Conservation (phyloP, 2,888 invertebrate species). For the Trimorus sp. region DNA sequence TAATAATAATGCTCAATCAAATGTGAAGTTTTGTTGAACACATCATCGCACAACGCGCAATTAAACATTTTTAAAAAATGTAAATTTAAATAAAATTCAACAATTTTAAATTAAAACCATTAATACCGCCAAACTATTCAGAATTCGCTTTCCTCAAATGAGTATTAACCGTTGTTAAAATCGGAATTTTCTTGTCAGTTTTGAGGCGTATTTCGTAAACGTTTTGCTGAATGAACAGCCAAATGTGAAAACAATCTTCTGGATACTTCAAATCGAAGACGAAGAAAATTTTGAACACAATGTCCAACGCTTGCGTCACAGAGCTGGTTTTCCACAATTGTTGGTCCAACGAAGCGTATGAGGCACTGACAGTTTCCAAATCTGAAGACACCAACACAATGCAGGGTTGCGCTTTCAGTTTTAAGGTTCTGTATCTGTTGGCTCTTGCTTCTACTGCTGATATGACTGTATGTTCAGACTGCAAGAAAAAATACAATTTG, state of each 20-base stretch:
- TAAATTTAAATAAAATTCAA: no score
- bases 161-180: background rate
- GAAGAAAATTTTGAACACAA: conserved; percentile 13
- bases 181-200: conserved; percentile 7
- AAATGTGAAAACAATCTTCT: conserved; percentile 7
- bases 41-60: no score
- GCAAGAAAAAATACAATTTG: background rate
- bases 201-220: conserved; percentile 5
- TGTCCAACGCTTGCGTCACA: conserved; percentile 3
- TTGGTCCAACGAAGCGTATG: conserved; percentile 9
- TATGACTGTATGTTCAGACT: background rate
- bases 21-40: no score
- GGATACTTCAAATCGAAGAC: conserved; percentile 18
- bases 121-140: no score
- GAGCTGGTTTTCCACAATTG: background rate
- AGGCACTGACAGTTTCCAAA: background rate
- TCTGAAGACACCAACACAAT: conserved; percentile 14
- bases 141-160: no score
- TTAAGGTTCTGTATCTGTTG: background rate
- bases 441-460: background rate
- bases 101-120: no score
- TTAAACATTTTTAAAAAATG: no score
- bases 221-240: conserved; percentile 10
- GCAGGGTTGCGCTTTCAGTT: conserved; percentile 29
- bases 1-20: no score